These are phyloP conservation scores for Cyphomyrmex costatus DNA, from an alignment of 1,140 invertebrate species.

Conservation along the genomic window DNA sequence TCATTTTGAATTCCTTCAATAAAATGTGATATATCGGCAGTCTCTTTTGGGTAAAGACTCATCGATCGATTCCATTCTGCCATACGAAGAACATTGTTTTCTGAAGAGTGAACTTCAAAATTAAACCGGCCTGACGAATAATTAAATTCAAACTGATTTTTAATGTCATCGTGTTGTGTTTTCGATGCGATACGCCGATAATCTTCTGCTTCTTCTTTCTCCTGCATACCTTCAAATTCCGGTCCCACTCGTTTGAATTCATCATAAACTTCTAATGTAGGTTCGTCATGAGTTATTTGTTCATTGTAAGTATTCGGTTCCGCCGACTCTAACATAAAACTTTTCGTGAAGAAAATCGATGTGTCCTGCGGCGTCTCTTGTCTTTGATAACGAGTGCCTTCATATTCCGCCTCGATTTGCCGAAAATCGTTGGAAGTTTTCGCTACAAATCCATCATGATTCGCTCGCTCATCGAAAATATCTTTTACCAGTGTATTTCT, in stretches of 20 bases:
- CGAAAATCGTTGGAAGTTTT: background rate
- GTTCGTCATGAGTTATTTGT: background rate
- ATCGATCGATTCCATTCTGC: background rate
- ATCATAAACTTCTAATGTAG: background rate
- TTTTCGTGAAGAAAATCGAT: conserved; percentile 12
- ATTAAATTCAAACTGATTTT: background rate
- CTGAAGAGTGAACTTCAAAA: background rate
- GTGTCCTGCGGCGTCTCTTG: background rate
- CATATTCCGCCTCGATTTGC: background rate
- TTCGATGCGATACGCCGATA: background rate
- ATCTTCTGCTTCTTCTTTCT: background rate
- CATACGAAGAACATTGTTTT: background rate
- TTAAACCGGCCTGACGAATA: background rate
- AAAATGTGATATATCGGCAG: background rate
- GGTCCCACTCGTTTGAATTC: background rate
- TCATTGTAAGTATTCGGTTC: background rate
- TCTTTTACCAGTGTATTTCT: background rate
- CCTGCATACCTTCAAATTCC: background rate
- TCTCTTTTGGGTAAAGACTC: background rate
- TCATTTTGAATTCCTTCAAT: background rate
- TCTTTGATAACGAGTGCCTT: background rate
- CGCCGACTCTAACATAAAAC: conserved; percentile 1
- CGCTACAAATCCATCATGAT: background rate
- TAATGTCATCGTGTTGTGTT: background rate
- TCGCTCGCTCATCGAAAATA: background rate